Evolutionary conservation across 2,888 invertebrate species (phyloP).

Genomic region (Trissolcus brochymenae): DNA sequence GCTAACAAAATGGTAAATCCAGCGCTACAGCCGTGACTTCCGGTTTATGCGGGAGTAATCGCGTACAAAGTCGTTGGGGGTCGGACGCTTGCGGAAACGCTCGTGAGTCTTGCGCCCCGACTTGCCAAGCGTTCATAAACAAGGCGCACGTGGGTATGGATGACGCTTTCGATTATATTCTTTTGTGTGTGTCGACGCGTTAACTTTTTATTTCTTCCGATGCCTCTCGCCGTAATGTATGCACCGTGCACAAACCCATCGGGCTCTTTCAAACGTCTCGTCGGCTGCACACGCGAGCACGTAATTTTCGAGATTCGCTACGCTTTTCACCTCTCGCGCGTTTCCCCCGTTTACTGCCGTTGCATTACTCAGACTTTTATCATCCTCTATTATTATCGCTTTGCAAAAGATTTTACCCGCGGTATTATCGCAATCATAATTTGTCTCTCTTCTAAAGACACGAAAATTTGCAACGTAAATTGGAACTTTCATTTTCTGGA

Average conservation of each 20-base stretch:
- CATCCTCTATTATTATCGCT: constrained; percentile 47
- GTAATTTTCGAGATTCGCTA: constrained; percentile 45
- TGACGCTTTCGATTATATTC: constrained; percentile 44
- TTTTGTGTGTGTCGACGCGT: constrained; percentile 33
- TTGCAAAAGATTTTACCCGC: constrained; percentile 45
- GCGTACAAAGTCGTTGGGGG: constrained; percentile 42
- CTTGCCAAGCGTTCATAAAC: constrained; percentile 42
- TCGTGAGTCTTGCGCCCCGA: constrained; percentile 28
- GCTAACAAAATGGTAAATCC: constrained; percentile 44
- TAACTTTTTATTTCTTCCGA: constrained; percentile 40
- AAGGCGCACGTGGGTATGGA: constrained; percentile 30
- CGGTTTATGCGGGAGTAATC: constrained; percentile 44
- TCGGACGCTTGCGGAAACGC: constrained; percentile 34
- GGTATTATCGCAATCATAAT: constrained; percentile 48
- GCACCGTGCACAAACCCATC: constrained; percentile 20
- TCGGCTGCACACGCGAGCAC: constrained; percentile 41
- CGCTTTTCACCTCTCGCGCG: constrained; percentile 31
- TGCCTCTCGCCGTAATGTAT: constrained; percentile 27
- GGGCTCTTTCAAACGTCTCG: constrained; percentile 13
- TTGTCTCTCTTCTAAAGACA: constrained; percentile 45
- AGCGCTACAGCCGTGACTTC: constrained; percentile 49
- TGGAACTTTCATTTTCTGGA: constrained; percentile 13
- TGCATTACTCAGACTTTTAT: constrained; percentile 44
- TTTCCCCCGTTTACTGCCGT: not conserved
- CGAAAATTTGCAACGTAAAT: constrained; percentile 47